Evolutionary conservation across 2,888 invertebrate species (phyloP).

Genomic region (Stenolophus ochropezus): DNA sequence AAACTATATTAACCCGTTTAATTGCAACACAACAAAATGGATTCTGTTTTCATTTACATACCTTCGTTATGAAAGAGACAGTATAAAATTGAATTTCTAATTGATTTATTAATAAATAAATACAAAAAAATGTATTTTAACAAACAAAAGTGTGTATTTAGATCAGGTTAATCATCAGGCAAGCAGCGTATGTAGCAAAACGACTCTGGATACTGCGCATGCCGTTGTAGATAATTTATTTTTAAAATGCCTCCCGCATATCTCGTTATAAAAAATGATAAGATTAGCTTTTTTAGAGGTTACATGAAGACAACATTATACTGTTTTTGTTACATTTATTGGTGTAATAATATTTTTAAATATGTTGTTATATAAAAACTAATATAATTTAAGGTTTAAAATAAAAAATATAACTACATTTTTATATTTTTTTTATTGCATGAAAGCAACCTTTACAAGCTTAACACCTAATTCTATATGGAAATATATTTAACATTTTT

Average conservation of each 20-base stretch:
- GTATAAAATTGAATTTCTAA: background rate
- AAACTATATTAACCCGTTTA: background rate
- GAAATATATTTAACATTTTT: slow-evolving; percentile 39
- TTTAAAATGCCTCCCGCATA: background rate
- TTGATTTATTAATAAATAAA: background rate
- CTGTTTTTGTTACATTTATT: background rate
- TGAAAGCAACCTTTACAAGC: slow-evolving; percentile 60
- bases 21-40: background rate
- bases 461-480: slow-evolving; percentile 52
- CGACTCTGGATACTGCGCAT: background rate
- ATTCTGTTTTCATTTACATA: background rate
- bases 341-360: background rate
- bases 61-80: background rate
- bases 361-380: background rate
- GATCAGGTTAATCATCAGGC: background rate
- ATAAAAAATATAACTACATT: slow-evolving; percentile 29
- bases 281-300: background rate
- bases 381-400: slow-evolving; percentile 10
- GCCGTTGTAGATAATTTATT: background rate
- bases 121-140: background rate
- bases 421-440: slow-evolving; percentile 59
- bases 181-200: background rate
- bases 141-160: background rate
- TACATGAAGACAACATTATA: background rate
- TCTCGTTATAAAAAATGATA: background rate